phyloP scores from a whole-genome alignment of 2,888 invertebrate species.

The Caenorhabditis sp. region DNA sequence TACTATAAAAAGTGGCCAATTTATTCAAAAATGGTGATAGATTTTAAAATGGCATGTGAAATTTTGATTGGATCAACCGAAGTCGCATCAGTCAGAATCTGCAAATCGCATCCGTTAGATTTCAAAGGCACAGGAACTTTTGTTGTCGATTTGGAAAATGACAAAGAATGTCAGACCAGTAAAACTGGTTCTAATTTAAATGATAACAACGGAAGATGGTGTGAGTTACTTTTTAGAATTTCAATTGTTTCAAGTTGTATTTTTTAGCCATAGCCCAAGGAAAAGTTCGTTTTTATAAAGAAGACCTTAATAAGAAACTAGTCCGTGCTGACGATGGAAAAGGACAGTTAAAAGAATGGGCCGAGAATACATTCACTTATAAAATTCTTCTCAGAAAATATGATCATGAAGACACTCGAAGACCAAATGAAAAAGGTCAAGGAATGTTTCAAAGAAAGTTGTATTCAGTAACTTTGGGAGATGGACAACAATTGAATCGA shows the following conservation, averaged over 20 bases:
- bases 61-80: constrained; percentile 34
- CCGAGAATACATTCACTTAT: constrained; percentile 8
- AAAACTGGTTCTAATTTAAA: constrained; percentile 15
- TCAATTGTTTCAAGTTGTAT: background rate
- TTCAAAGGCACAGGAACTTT: constrained; percentile 50
- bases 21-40: constrained; percentile 39
- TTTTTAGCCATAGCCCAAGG: constrained; percentile 41
- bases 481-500: constrained; percentile 1
- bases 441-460: constrained; percentile 33
- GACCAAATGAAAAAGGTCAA: constrained; percentile 8
- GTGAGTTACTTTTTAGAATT: constrained; percentile 8
- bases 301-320: constrained; percentile 18
- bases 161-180: background rate
- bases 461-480: background rate
- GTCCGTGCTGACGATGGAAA: constrained; percentile 42
- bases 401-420: constrained; percentile 19
- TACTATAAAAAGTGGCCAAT: constrained; percentile 39
- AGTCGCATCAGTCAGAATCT: constrained; percentile 36
- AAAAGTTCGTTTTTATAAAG: constrained; percentile 35
- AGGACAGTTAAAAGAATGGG: constrained; percentile 21
- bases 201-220: constrained; percentile 47
- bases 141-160: constrained; percentile 20
- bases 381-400: constrained; percentile 32
- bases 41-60: constrained; percentile 53
- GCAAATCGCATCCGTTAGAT: constrained; percentile 34